phyloP scores from a whole-genome alignment of 2,113 vertebrate genomes.

The Heliornis fulica region DNA sequence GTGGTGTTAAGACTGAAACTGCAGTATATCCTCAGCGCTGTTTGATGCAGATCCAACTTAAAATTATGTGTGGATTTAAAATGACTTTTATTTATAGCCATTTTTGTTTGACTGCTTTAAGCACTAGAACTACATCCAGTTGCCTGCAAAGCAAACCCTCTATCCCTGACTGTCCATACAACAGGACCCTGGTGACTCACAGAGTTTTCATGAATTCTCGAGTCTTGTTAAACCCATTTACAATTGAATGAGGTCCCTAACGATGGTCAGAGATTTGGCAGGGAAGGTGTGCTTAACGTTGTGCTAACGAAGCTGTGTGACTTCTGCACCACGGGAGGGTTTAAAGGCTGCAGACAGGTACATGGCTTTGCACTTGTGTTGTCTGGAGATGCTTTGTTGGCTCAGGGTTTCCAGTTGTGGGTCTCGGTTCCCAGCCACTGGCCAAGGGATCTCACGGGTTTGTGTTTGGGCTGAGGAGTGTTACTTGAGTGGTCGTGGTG shows the following conservation, averaged over 20 bases:
- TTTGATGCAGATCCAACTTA: neutral
- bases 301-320: neutral
- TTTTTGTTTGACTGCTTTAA: neutral
- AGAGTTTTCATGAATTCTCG: neutral
- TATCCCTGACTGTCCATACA: neutral
- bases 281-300: neutral
- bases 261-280: neutral
- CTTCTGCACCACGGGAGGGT: neutral
- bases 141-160: neutral
- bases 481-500: fast-evolving
- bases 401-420: neutral
- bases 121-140: neutral
- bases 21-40: neutral
- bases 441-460: neutral
- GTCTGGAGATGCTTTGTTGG: neutral
- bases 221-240: neutral
- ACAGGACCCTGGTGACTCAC: neutral
- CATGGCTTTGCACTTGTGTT: fast-evolving
- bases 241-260: fast-evolving
- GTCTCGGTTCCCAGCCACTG: neutral
- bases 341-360: neutral
- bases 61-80: neutral
- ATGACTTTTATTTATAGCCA: neutral
- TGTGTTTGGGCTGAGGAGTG: neutral
- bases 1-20: neutral